Base-by-base conservation (phyloP, 2,797 vertebrate species). In the Botia almorhae region DNA sequence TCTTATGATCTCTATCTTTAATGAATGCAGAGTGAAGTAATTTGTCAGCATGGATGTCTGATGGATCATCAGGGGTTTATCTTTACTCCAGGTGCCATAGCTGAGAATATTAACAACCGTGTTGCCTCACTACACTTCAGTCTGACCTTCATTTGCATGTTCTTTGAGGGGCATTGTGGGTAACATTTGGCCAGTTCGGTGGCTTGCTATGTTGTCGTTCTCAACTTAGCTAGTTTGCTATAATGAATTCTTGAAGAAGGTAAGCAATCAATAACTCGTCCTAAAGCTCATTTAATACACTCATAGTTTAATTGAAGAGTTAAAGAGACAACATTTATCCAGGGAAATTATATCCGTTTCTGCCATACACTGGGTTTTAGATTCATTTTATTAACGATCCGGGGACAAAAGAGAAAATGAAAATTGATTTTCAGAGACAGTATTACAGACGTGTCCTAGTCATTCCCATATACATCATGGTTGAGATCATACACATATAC, bases 201-300 rank as follows among this genome's bases (percentile, higher is more conserved):
- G 23, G 53, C 61, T 78, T 16, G 11, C 69, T 65, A 69, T 81
- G 61, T 69, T 82, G 80, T 80, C 75, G 64, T 74, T 70, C 17
- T 65, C 43, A 76, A 78, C 17, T 36, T 48, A 73, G 21, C 69
- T 74, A 74, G 71, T 83, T 82, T 81, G 26, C 36, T 63, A 71
- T 78, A 36, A 58, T 67, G 64, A 82, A 83, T 80, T 82, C 72
- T 87, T 86, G 74, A 84, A 78, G 84, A 89, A 84, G 84, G 83
- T 76, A 81, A 69, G 84, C 87, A 89, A 94, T 94, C 92, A 88
- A 93, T 93, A 93, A 87, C 91, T 92, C 90, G 91, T 93, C 91
- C 89, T 89, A 91, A 84, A 90, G 83, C 86, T 90, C 91, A 92
- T 93, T 94, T 93, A 87, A 87, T 80, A 85, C 78, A 83, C 79